Evolutionary conservation across 2,888 invertebrate genomes (phyloP).

Genomic region (Morpho deidamia): DNA sequence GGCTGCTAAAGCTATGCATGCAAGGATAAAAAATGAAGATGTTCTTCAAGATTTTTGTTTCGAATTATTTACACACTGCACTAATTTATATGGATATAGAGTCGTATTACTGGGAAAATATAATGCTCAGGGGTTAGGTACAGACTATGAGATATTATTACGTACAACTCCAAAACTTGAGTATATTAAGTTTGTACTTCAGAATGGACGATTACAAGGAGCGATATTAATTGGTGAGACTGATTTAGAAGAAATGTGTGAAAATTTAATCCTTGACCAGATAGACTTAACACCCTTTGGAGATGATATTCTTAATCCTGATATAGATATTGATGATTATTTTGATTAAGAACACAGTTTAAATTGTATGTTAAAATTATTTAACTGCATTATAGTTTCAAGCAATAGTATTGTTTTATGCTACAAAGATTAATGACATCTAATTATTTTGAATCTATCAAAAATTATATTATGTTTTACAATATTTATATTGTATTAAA

Average conservation of each 20-base stretch:
- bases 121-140: constrained; percentile 92
- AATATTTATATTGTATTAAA: neutral
- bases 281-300: constrained; percentile 92
- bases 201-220: constrained; percentile 91
- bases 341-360: constrained; percentile 86
- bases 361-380: no score
- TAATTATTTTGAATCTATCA: no score
- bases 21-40: constrained; percentile 77
- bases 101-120: constrained; percentile 94
- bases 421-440: no score
- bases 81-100: constrained; percentile 95
- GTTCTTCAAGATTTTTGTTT: constrained; percentile 96
- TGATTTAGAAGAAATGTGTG: constrained; percentile 97
- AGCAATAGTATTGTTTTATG: no score
- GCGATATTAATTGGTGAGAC: constrained; percentile 98
- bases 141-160: constrained; percentile 89
- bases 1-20: constrained; percentile 94
- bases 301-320: constrained; percentile 95
- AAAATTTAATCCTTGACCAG: constrained; percentile 97
- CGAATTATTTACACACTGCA: constrained; percentile 98
- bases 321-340: constrained; percentile 99
- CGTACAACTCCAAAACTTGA: constrained; percentile 89
- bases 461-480: neutral
- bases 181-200: constrained; percentile 92
- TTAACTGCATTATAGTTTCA: no score